Evolutionary conservation across 1,140 invertebrate species (phyloP).

Genomic region (Sycophaga agraensis): DNA sequence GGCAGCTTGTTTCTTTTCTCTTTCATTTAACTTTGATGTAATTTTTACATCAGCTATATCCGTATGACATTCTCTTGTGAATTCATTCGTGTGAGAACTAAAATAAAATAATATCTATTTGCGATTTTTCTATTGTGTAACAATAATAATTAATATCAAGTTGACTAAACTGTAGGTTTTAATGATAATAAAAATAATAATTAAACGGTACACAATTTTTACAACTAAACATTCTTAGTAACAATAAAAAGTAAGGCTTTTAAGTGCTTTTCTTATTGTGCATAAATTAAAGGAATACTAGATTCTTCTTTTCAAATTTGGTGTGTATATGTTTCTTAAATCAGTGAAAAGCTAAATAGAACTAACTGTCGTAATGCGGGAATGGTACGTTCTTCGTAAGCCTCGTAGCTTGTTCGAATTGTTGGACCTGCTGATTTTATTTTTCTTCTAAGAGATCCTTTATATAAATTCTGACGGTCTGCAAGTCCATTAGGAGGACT

Average conservation of each 20-base stretch:
- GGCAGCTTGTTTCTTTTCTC: conserved; percentile 87
- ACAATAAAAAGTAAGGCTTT: too few species aligned
- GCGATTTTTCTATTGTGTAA: neutral
- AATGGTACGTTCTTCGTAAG: conserved; percentile 81
- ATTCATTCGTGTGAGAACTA: conserved; percentile 78
- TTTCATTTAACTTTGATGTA: conserved; percentile 76
- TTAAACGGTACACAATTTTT: too few species aligned
- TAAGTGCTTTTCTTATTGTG: neutral
- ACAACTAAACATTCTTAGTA: too few species aligned
- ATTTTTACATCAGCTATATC: conserved; percentile 59
- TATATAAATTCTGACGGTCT: conserved; percentile 50
- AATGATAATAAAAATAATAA: too few species aligned
- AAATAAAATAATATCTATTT: conserved; percentile 30
- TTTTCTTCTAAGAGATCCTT: conserved; percentile 67
- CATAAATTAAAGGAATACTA: too few species aligned
- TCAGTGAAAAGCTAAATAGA: neutral
- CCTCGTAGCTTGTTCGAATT: conserved; percentile 76
- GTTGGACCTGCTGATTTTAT: conserved; percentile 73
- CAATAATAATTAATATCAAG: neutral
- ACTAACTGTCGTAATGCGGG: conserved; percentile 80
- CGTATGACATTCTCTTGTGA: conserved; percentile 70
- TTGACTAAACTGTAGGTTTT: too few species aligned
- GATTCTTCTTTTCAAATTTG: too few species aligned
- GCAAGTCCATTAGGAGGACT: conserved; percentile 50
- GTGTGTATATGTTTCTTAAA: too few species aligned